These are phyloP conservation scores for Apamea crenata DNA, from an alignment of 2,888 invertebrate species.

Conservation along the genomic window DNA sequence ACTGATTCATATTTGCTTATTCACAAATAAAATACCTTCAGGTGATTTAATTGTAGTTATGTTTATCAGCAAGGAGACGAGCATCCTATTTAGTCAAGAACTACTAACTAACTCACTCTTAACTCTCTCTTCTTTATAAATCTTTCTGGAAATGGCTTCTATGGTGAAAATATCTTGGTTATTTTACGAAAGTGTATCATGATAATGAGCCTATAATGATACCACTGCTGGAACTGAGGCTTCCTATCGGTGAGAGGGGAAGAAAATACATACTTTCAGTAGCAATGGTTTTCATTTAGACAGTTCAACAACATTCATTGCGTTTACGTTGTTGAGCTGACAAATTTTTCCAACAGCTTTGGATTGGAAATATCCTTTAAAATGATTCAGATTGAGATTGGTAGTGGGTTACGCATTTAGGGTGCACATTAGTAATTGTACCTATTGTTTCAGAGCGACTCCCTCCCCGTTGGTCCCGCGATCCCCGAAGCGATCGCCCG, in stretches of 20 bases:
- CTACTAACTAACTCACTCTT: too few relatives aligned
- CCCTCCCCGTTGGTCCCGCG: conserved; percentile 76
- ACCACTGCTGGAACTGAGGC: background rate
- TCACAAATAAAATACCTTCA: background rate
- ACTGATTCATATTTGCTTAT: conserved; percentile 6
- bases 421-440: conserved; percentile 4
- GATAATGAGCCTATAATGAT: background rate
- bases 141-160: background rate
- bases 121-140: too few relatives aligned
- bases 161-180: background rate
- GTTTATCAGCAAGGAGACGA: background rate
- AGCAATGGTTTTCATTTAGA: background rate
- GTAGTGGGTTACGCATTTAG: background rate
- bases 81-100: background rate
- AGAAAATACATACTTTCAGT: background rate
- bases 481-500: conserved; percentile 77
- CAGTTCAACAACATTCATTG: background rate
- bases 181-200: background rate
- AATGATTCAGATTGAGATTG: background rate
- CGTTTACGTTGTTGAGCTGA: background rate
- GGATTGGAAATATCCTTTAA: background rate
- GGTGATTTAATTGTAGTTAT: conserved; percentile 3
- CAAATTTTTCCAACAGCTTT: background rate
- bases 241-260: background rate
- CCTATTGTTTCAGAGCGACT: conserved; percentile 70